phyloP scores from a whole-genome alignment of 2,797 vertebrate species.

The Podarcis siculus region DNA sequence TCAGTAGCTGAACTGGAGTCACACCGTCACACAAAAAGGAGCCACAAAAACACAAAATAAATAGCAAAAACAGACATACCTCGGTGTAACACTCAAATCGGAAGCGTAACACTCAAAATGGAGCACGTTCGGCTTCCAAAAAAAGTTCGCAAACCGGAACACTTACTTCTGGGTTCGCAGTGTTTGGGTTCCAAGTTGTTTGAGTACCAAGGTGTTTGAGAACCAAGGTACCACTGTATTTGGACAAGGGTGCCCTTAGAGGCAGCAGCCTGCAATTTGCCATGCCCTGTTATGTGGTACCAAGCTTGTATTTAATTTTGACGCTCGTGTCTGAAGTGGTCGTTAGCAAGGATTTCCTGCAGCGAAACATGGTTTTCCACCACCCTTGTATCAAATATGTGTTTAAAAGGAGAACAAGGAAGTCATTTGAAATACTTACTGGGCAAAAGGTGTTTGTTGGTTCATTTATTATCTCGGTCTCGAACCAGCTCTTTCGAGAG shows the following conservation, averaged over 20 bases:
- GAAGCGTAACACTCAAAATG: no score
- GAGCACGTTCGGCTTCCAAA: no score
- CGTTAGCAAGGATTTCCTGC: background rate
- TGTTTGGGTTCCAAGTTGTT: no score
- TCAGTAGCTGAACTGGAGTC: no score
- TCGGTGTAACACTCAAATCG: no score
- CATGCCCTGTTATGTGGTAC: background rate
- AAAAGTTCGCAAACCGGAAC: no score
- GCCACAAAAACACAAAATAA: no score
- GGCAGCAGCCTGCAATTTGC: background rate
- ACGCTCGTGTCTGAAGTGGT: conserved; percentile 4
- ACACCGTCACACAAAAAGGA: no score
- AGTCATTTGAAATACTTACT: background rate
- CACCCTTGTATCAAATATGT: background rate
- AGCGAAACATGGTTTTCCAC: background rate
- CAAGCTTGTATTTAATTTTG: background rate
- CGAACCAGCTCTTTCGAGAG: no score
- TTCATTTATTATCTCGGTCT: background rate
- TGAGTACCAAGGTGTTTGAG: no score
- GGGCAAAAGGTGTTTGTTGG: background rate
- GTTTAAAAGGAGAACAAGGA: background rate
- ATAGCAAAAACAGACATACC: background rate
- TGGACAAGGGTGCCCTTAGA: background rate
- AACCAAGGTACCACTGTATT: no score
- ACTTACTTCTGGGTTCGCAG: no score